Conservation (phyloP, 2,797 vertebrate species). For the Periophthalmus magnuspinnatus region DNA sequence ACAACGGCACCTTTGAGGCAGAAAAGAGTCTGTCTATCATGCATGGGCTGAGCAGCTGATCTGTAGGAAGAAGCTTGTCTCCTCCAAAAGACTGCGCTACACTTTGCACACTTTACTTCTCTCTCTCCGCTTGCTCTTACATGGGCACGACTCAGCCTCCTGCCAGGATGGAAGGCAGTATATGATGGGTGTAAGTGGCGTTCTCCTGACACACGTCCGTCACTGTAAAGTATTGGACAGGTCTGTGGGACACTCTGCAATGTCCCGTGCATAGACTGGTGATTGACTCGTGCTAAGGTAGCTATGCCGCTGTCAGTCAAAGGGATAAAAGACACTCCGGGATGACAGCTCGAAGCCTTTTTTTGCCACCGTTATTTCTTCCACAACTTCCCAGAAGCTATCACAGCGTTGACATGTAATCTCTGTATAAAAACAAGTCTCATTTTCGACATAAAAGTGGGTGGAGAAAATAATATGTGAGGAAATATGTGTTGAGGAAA, state of each 20-base stretch:
- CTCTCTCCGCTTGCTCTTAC: conserved; percentile 45
- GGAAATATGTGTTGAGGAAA: no score
- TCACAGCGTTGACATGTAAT: conserved; percentile 37
- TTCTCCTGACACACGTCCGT: conserved; percentile 63
- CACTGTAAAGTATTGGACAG: conserved; percentile 50
- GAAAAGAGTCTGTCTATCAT: conserved; percentile 52
- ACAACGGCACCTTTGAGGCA: conserved; percentile 48
- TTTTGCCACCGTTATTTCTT: conserved; percentile 7
- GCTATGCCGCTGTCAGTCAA: conserved; percentile 39
- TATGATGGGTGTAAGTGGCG: conserved; percentile 57
- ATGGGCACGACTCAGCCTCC: conserved; percentile 47
- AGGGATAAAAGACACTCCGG: conserved; percentile 5
- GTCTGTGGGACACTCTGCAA: conserved; percentile 40
- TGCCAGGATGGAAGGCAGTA: conserved; percentile 48
- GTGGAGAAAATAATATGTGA: not conserved
- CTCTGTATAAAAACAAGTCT: conserved; percentile 32
- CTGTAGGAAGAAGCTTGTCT: conserved; percentile 61
- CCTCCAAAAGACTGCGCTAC: conserved; percentile 48
- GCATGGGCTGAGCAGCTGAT: conserved; percentile 63
- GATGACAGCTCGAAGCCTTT: conserved; percentile 30
- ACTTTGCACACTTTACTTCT: conserved; percentile 31
- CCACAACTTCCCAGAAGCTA: conserved; percentile 19
- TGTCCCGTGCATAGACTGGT: conserved; percentile 40
- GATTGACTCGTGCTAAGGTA: conserved; percentile 63
- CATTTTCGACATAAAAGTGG: not conserved